Evolutionary conservation across 2,113 vertebrate species (phyloP), one percentile per base, ranked within the genome.

Genomic region (Lepisosteus oculatus): DNA sequence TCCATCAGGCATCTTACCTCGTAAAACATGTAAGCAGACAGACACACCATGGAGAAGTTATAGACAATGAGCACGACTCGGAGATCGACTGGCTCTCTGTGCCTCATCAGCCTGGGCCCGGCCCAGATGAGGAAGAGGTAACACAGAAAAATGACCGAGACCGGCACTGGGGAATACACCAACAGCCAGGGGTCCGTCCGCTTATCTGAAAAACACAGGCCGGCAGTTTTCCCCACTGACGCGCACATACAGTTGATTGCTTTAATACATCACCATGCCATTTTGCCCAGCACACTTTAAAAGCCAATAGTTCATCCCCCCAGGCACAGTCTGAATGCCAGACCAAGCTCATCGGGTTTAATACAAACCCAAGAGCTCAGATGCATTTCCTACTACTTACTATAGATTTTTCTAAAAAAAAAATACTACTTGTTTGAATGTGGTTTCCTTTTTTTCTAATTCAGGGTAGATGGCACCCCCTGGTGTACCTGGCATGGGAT

Each of bases 11-110:
- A 4, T 42, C 70, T 74, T 74, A 94, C 92, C 92, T 94, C 88
- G 0, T 83, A 76, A 78, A 90, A 92, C 85, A 92, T 82, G 72
- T 89, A 92, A 44, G 74, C 81, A 0, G 88, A 90, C n/a, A 93
- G 77, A 47, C 64, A 76, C 29, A 91, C 87, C 82, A 89, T 87
- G 45, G 78, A 2, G 3, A 91, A 86, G 75, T 81, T 90, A 73
- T 89, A 91, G 76, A 82, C 1, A 0, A 89, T 72, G 6, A 94
- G 86, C 0, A 84, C 57, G 5, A 51, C 43, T 71, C 51, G 80
- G 69, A 94, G 83, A 59, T 89, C 80, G 69, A 89, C 69, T 0
- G 72, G 72, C 47, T 89, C 71, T 54, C 63, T 6, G 29, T 15
- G 47, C 45, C 51, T 72, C 87, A 84, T 84, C 63, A 84, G 74